Conservation (phyloP, 2,797 vertebrate genomes). For the Otolemur crassicaudatus region DNA sequence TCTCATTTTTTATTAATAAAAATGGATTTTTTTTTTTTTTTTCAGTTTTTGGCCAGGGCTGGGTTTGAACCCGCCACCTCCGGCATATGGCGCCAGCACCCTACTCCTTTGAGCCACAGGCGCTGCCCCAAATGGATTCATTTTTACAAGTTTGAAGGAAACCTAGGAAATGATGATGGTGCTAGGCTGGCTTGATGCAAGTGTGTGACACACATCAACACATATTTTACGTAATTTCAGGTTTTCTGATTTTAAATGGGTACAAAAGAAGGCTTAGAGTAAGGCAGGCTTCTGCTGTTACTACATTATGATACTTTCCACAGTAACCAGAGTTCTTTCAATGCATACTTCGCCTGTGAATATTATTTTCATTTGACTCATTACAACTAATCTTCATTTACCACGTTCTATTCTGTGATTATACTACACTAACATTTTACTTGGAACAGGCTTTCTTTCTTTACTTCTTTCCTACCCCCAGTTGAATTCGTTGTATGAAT, state of each 20-base stretch:
- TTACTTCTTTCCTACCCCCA: background rate
- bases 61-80: too few relatives aligned
- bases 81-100: too few relatives aligned
- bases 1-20: background rate
- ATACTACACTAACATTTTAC: background rate
- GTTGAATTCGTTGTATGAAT: background rate
- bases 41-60: too few relatives aligned
- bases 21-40: background rate
- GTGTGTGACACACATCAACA: background rate
- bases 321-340: background rate
- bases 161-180: background rate
- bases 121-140: background rate
- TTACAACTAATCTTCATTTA: background rate
- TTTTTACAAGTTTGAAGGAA: background rate
- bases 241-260: background rate
- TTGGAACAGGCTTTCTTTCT: constrained; percentile 8
- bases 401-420: background rate
- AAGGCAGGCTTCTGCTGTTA: background rate
- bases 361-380: background rate
- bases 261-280: background rate
- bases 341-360: background rate
- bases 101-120: too few relatives aligned
- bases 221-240: background rate
- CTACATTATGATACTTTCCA: background rate
- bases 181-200: background rate